phyloP scores from a whole-genome alignment of 2,113 vertebrate genomes.

The Prionailurus bengalensis region DNA sequence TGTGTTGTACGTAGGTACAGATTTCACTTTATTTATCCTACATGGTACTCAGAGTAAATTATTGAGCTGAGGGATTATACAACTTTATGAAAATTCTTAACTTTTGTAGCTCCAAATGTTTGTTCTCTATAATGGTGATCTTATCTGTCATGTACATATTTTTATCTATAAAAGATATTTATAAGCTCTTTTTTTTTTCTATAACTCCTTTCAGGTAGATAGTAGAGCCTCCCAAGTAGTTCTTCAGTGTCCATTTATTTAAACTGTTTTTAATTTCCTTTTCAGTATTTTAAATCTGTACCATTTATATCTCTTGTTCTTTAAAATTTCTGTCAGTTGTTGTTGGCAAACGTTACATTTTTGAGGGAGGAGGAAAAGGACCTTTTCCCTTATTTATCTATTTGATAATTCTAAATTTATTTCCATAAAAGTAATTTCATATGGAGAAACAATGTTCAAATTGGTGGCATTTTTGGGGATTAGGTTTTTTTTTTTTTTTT shows the following conservation, averaged over 20 bases:
- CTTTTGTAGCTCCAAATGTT: not conserved
- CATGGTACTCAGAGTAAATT: not conserved
- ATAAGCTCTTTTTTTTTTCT: not conserved
- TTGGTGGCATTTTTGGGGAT: not conserved
- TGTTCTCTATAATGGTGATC: not conserved
- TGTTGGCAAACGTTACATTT: not conserved
- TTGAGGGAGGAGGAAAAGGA: not conserved
- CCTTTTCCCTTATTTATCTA: not conserved
- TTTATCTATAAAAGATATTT: not conserved
- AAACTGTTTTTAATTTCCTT: not conserved
- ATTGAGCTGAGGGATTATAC: not conserved
- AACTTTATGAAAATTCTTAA: constrained; percentile 17
- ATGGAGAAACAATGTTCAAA: not conserved
- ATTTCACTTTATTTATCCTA: not conserved
- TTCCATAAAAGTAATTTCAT: not conserved
- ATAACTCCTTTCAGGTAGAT: not conserved
- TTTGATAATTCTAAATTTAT: not conserved
- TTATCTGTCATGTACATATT: not conserved
- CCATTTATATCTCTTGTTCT: not conserved
- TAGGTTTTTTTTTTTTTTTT: too few species aligned
- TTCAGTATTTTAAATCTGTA: not conserved
- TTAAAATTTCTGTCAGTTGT: not conserved
- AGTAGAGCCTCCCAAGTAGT: not conserved
- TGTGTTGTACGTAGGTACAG: not conserved
- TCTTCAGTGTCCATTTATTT: not conserved